Evolutionary conservation across 2,113 vertebrate genomes (phyloP), one percentile per base, ranked within the genome.

Genomic region (Triplophysa dalaica): DNA sequence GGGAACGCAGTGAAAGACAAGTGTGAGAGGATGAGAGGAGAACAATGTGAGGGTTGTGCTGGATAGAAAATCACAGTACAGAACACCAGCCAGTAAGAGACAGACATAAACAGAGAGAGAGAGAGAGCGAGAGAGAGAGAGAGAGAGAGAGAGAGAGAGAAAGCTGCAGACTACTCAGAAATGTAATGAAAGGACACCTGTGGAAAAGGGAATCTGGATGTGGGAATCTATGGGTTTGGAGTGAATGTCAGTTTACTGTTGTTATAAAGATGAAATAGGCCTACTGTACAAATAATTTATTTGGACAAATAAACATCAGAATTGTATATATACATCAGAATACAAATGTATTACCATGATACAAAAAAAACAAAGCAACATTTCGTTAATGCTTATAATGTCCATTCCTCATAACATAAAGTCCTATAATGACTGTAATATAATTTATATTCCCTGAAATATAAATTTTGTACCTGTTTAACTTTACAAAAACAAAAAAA

Each of bases 31-130:
- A 70, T 29, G 72, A 66, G 58, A 50, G 4, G 79, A 77, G 87
- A 90, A 92, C 90, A 92, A 91, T 91, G 89, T 48, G 6, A 9
- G 48, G 88, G 78, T 85, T 92, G 90, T 91, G 87, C 82, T 22
- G 83, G 26, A 9, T 64, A 65, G 24, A 65, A 61, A 76, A 63
- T 75, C 72, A 64, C 74, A 64, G 45, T 29, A 33, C 85, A 86
- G 90, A 91, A 88, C 85, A 84, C 61, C 1, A 13, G 87, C 88
- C 88, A 78, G 68, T 29, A 78, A 80, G 62, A 76, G 70, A 54
- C 76, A 70, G 73, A 81, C 70, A 26, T 64, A 66, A 50, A 67
- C 72, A 78, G 70, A 80, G 62, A 81, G 60, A 70, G 77, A 84
- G 24, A 48, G 66, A 68, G n/a, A n/a, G 56, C 33, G 54, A 38